A percentile compares a stretch with the other conserved stretches of the same genome.
Evolutionary conservation across 2,797 vertebrate genomes (phyloP).

Genomic region (Pseudomugil gertrudae): DNA sequence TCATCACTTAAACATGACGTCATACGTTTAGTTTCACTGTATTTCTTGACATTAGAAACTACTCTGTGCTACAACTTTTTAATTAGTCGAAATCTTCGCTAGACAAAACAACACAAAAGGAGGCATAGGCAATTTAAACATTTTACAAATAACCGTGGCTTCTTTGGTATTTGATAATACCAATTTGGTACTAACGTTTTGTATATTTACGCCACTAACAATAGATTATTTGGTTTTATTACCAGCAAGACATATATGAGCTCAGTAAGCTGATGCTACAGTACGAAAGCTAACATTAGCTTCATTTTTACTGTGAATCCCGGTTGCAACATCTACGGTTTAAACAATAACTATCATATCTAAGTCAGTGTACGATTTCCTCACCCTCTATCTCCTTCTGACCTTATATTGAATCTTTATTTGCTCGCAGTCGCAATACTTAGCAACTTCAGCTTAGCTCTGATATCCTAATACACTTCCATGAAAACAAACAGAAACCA

Average conservation of each 20-base stretch:
- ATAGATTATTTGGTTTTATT: not conserved
- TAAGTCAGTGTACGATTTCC: not conserved
- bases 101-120: not conserved
- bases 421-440: not conserved
- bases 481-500: slow-evolving; percentile 36
- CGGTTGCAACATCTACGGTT: not conserved
- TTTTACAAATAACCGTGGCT: not conserved
- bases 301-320: slow-evolving; percentile 3
- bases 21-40: not conserved
- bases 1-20: not conserved
- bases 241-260: not conserved
- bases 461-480: not conserved
- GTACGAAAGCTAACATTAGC: slow-evolving; percentile 40
- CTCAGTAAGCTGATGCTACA: slow-evolving; percentile 4
- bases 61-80: not conserved
- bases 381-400: slow-evolving; percentile 29
- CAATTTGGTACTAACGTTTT: no score
- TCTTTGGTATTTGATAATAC: no score
- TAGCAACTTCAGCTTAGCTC: slow-evolving; percentile 1
- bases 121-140: not conserved
- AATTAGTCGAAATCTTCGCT: not conserved
- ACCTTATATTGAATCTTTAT: not conserved
- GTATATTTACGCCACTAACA: not conserved
- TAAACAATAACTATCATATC: not conserved
- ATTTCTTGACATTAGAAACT: not conserved